These are phyloP conservation scores for Aphidius colemani DNA, from an alignment of 2,888 invertebrate species.

Conservation along the genomic window DNA sequence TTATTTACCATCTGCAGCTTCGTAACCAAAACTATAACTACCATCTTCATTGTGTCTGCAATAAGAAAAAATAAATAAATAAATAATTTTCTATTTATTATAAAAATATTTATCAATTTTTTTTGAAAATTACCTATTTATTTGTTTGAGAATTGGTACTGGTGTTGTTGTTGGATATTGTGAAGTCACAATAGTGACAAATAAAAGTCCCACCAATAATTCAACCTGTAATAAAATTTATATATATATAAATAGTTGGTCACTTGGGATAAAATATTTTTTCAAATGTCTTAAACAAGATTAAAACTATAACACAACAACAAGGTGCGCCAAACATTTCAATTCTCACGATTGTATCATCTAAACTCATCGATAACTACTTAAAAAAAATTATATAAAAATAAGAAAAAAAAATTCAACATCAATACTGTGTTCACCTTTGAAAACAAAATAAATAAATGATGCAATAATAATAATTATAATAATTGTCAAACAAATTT, in stretches of 20 bases:
- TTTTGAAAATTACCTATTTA: constrained; percentile 65
- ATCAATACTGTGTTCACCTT: no score
- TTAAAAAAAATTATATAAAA: no score
- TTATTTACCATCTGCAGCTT: constrained; percentile 72
- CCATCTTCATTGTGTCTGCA: constrained; percentile 82
- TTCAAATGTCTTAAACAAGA: no score
- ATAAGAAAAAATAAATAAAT: neutral
- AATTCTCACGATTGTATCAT: no score
- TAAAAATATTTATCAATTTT: neutral
- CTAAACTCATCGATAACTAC: no score
- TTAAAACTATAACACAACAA: no score
- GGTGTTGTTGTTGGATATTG: constrained; percentile 64
- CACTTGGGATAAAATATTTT: neutral
- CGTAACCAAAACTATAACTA: constrained; percentile 87
- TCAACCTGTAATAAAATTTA: constrained; percentile 41
- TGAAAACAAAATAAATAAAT: no score
- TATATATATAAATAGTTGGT: neutral
- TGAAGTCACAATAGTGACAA: constrained; percentile 45
- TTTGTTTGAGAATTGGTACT: constrained; percentile 84
- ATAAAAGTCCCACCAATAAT: constrained; percentile 39
- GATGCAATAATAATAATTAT: neutral
- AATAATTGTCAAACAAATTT: neutral
- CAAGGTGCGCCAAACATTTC: no score
- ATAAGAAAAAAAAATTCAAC: no score
- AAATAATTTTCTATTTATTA: constrained; percentile 4